phyloP scores from a whole-genome alignment of 2,797 vertebrate genomes.

The Salarias fasciatus region DNA sequence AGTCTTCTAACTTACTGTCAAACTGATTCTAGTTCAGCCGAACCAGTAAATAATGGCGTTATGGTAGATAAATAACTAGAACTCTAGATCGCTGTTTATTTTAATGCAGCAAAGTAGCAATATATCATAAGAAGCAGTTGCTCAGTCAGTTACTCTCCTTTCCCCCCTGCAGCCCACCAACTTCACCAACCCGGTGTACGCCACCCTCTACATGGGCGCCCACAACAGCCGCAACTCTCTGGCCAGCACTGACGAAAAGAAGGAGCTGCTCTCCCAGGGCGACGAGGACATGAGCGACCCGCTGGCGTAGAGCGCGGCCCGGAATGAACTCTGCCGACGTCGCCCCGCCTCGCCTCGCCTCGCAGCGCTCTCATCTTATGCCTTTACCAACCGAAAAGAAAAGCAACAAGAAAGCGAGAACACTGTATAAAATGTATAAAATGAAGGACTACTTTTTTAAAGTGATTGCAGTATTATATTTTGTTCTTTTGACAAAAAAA shows the following conservation, averaged over 20 bases:
- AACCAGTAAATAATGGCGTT: too few relatives aligned
- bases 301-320: slow-evolving; percentile 86
- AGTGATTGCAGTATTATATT: slow-evolving; percentile 99
- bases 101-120: too few relatives aligned
- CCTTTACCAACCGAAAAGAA: slow-evolving; percentile 82
- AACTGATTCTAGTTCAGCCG: too few relatives aligned
- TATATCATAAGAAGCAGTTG: too few relatives aligned
- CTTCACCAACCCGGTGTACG: slow-evolving; percentile 98
- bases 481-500: slow-evolving; percentile 83
- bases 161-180: slow-evolving; percentile 91
- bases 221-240: slow-evolving; percentile 96
- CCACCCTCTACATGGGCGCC: slow-evolving; percentile 97
- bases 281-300: slow-evolving; percentile 95
- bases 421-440: slow-evolving; percentile 98
- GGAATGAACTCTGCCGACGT: slow-evolving; percentile 63
- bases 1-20: too few relatives aligned
- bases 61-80: too few relatives aligned
- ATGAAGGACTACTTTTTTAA: slow-evolving; percentile 99
- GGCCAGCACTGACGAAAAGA: slow-evolving; percentile 97
- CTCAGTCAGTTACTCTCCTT: slow-evolving; percentile 39
- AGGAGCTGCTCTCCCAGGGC: slow-evolving; percentile 92
- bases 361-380: slow-evolving; percentile 70
- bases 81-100: too few relatives aligned
- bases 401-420: slow-evolving; percentile 81
- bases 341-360: slow-evolving; percentile 63